These are phyloP conservation scores for Leptodirus hochenwartii DNA, from an alignment of 2,888 invertebrate genomes.

Conservation along the genomic window DNA sequence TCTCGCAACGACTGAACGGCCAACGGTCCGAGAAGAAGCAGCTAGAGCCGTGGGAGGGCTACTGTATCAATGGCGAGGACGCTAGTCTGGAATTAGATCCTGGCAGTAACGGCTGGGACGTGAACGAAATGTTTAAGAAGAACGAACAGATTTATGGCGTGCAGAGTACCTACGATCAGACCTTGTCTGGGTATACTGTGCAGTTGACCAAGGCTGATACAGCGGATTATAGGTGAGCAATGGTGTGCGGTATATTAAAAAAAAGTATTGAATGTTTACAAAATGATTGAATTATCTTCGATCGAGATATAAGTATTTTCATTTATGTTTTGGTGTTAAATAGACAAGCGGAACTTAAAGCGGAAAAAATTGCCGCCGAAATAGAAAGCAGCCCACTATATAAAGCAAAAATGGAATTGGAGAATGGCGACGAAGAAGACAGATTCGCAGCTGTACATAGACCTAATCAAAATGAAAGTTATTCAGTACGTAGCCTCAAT, in stretches of 20 bases:
- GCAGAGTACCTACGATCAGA: slow-evolving; percentile 80
- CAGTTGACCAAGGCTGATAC: slow-evolving; percentile 72
- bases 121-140: slow-evolving; percentile 89
- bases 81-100: slow-evolving; percentile 51
- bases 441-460: slow-evolving; percentile 70
- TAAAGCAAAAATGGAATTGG: slow-evolving; percentile 64
- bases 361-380: slow-evolving; percentile 79
- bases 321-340: slow-evolving; percentile 2
- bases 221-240: slow-evolving; percentile 60
- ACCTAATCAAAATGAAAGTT: slow-evolving; percentile 22
- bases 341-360: slow-evolving; percentile 63
- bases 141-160: slow-evolving; percentile 88
- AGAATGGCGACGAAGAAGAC: slow-evolving; percentile 87
- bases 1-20: slow-evolving; percentile 69
- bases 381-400: slow-evolving; percentile 77
- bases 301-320: slow-evolving; percentile 1
- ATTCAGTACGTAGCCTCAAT: slow-evolving; percentile 9
- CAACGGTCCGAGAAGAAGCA: slow-evolving; percentile 49
- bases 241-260: slow-evolving; percentile 29
- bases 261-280: no score
- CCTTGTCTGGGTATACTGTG: slow-evolving; percentile 81
- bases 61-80: slow-evolving; percentile 27
- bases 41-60: slow-evolving; percentile 79
- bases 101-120: slow-evolving; percentile 88
- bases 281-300: not conserved